Evolutionary conservation across 2,888 invertebrate genomes (phyloP), one percentile per base, ranked within the genome.

Genomic region (Gerosis bhagava): DNA sequence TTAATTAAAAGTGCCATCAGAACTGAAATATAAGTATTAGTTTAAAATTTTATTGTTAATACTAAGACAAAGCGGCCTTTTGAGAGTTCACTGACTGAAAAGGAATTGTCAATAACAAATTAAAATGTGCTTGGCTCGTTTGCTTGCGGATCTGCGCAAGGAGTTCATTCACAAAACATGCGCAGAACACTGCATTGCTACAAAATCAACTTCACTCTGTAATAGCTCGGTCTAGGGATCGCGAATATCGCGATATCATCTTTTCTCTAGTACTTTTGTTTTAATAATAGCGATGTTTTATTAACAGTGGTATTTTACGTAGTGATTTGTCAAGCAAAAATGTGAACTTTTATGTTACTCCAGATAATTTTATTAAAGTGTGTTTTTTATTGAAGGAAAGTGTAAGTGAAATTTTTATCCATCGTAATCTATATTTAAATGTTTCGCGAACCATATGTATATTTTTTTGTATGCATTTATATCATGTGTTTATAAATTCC

Each of bases 131-230:
- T 61, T 56, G 50, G 56, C 51, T 54, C 41, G 51, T 56, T 53
- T 53, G 70, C 63, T 62, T 60, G 71, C 67, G 60, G 69, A 66
- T 69, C 74, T 86, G 86, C 86, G 86, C 86, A 83, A 68, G 70
- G 65, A 65, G 60, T 65, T 60, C 70, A 72, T 67, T 66, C 63
- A 67, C 57, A 60, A 70, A 66, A 77, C 84, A 83, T 86, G 86
- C 86, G 86, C 86, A 84, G 76, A 77, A 74, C 75, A 75, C 86
- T 77, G 86, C 87, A 86, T 65, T 84, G 83, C 84, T 76, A 80
- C 84, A 84, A 82, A 81, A 74, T 74, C 72, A 81, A 84, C 78
- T 80, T 82, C 77, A 77, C 71, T 70, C 67, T 62, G 70, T 73
- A 59, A 55, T 50, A 65, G 64, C 63, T 64, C 66, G 57, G 63